Base-by-base conservation (phyloP, 2,888 invertebrate genomes). In the Calameuta idolon region DNA sequence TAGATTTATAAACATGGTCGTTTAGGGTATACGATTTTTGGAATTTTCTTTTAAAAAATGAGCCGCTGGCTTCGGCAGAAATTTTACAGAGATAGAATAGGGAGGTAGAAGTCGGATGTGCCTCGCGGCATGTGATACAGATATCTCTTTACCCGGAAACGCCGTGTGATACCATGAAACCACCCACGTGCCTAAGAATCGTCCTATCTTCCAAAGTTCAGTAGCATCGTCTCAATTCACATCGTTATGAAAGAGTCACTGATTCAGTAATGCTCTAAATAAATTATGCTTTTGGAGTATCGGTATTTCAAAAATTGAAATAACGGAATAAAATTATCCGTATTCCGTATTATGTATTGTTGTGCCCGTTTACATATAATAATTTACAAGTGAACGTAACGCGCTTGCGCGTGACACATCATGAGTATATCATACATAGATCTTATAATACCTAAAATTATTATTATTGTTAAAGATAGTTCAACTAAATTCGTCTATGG, bases 131-230 rank as follows among this genome's bases (percentile, higher is more conserved):
- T 73, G 81, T 80, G 85, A 86, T 85, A 85, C 77, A 83, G 82
- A 85, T 88, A 89, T 87, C 86, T 84, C 83, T 83, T 86, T 86
- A 89, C 85, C 88, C 88, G 89, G 89, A 88, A 89, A 87, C 86
- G 82, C 77, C 81, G 77, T 73, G 76, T 78, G 89, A 87, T 89
- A 76, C 76, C 69, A 76, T 33, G 73, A 55, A 81, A 76, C 80
- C 84, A 83, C 87, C 88, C 84, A 87, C 87, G 80, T 82, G 74
- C n/a, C 55, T 80, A 79, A 77, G 80, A 75, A 78, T 75, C 69
- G 33, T 69, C 69, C 69, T 78, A 73, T 76, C 78, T 79, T 81
- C 77, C 40, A 74, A 71, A 78, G 35, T 71, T 71, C 33, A n/a
- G 31, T 71, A 34, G 34, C 71, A 12, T 71, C 71, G 71, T 71